A percentile compares a stretch with the other conserved stretches of the same genome.
These are phyloP conservation scores for Channa maculata DNA, from an alignment of 2,113 vertebrate genomes.

Conservation along the genomic window DNA sequence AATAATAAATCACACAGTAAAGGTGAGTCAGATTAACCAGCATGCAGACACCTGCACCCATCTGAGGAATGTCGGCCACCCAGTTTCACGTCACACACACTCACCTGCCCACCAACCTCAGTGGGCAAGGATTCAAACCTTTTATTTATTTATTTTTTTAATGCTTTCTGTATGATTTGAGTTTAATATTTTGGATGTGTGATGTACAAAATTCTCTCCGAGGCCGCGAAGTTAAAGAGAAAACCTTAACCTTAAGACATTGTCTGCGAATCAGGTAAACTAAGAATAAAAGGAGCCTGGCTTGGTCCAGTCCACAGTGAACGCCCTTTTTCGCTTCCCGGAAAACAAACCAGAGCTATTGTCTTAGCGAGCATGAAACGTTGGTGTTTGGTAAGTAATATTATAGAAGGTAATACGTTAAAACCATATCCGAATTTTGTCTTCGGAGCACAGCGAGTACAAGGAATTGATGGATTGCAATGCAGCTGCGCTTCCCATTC, in stretches of 20 bases:
- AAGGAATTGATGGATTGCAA: slow-evolving; percentile 12
- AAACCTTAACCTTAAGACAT: not conserved
- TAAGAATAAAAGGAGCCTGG: slow-evolving; percentile 30
- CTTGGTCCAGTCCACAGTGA: slow-evolving; percentile 61
- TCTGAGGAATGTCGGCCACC: slow-evolving; percentile 76
- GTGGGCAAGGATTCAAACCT: too few species aligned
- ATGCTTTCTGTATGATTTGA: not conserved
- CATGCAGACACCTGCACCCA: slow-evolving; percentile 72
- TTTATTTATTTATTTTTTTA: too few species aligned
- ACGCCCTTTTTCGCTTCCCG: slow-evolving; percentile 79
- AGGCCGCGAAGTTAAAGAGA: too few species aligned
- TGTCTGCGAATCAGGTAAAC: not conserved
- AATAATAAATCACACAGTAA: slow-evolving; percentile 12
- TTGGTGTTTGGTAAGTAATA: not conserved
- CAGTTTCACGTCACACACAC: slow-evolving; percentile 64
- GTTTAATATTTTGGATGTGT: not conserved
- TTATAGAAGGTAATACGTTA: not conserved
- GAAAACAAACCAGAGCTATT: slow-evolving; percentile 42
- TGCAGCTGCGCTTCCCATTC: slow-evolving; percentile 38
- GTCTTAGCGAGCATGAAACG: not conserved
- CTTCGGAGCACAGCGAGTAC: not conserved
- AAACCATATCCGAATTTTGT: not conserved
- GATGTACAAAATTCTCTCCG: not conserved
- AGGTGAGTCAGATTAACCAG: slow-evolving; percentile 36
- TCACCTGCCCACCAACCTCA: slow-evolving; percentile 60